Evolutionary conservation across 2,888 invertebrate genomes (phyloP).

Genomic region (Eupithecia subumbrata): DNA sequence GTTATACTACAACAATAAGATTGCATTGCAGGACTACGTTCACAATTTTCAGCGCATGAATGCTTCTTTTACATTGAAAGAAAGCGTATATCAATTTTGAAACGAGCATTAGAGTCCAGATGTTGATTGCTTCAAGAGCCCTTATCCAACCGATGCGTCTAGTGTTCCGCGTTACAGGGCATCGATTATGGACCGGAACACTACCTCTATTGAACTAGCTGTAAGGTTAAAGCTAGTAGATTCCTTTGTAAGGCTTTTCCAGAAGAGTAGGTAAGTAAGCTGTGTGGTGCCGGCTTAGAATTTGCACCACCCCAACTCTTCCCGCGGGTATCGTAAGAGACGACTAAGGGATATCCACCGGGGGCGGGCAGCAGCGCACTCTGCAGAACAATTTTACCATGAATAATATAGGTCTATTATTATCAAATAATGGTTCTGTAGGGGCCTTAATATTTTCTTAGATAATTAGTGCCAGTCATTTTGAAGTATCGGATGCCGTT

Average conservation of each 20-base stretch:
- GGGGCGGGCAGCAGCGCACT: too few species aligned
- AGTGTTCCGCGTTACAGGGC: slow-evolving; percentile 13
- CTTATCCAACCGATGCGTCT: slow-evolving; percentile 12
- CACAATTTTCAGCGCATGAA: neutral
- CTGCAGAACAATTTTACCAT: too few species aligned
- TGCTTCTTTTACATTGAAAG: neutral
- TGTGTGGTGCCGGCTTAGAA: too few species aligned
- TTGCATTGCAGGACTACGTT: neutral
- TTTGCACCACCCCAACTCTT: too few species aligned
- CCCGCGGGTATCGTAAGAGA: too few species aligned
- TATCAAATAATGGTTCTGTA: neutral
- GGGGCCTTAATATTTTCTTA: neutral
- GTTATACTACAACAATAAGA: neutral
- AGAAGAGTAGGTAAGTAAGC: neutral
- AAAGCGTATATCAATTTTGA: neutral
- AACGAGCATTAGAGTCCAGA: neutral
- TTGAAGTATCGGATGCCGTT: too few species aligned
- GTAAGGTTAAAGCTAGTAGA: neutral
- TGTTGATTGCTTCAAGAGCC: neutral
- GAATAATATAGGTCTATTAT: too few species aligned
- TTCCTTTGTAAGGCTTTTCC: neutral
- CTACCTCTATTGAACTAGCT: neutral
- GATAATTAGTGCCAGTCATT: neutral
- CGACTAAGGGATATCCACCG: too few species aligned
- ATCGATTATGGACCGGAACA: slow-evolving; percentile 14